Base-by-base conservation (phyloP, 2,888 invertebrate genomes). In the Yponomeuta evonymella region DNA sequence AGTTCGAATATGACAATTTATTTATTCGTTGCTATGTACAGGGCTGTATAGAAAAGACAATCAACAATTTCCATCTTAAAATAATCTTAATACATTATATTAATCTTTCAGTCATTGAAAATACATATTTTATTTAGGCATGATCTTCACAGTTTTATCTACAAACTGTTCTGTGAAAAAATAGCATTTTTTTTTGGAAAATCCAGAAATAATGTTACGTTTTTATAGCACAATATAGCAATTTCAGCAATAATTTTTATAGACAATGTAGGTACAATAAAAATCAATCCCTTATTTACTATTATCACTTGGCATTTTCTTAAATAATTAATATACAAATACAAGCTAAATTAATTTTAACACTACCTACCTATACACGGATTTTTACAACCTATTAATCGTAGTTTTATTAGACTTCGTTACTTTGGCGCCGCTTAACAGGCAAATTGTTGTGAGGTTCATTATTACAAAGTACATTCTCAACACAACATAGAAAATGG, bases 261-360 rank as follows among this genome's bases (percentile, higher is more conserved):
- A 65, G 29, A 70, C 48, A 48, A 48, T 48, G 36, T 65, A 65
- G 48, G 48, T 30, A 70, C 65, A 66, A 84, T 80, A 85, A 81
- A 82, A 80, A 79, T 81, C 80, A 84, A 87, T 85, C 79, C 78
- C 90, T 90, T 92, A 92, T 79, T 43, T 77, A 79, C 91, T 92
- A 92, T 81, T 92, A 92, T 92, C 92, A 92, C 92, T 89, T 87
- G 90, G 88, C 84, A 87, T 90, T 88, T 80, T 78, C 76, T 83
- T 84, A 88, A 83, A 67, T 69, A 71, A 63, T 71, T 48, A 79
- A 83, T 79, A 36, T 84, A 84, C 83, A 86, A 75, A 80, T 78
- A 79, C 75, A 76, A 76, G 69, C 73, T 78, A 79, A 73, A 78
- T 65, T 51, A 70, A 48, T 30, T 69, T 58, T 48, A 70, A 29